These are phyloP conservation scores for Drosophila aff. DNA, from an alignment of 1,140 invertebrate species.

Conservation along the genomic window DNA sequence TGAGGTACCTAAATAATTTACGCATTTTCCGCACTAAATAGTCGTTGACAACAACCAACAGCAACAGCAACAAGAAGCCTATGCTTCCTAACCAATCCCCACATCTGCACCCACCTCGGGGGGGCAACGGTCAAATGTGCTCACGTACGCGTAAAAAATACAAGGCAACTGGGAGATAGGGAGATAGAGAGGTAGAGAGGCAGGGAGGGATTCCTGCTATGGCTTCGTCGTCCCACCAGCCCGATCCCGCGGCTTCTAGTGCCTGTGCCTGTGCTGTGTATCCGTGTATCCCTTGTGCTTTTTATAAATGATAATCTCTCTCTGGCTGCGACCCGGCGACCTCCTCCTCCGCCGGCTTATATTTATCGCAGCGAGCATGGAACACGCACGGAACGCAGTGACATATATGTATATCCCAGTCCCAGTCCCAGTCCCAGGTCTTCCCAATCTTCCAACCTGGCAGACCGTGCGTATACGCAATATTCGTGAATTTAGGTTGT, in stretches of 20 bases:
- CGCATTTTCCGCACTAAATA: slow-evolving; percentile 78
- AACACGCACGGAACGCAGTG: slow-evolving; percentile 28
- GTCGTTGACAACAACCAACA: slow-evolving; percentile 58
- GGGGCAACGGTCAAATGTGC: slow-evolving; percentile 58
- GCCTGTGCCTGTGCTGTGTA: background rate
- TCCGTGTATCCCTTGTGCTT: slow-evolving; percentile 58
- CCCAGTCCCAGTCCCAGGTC: too few relatives aligned
- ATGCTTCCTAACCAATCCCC: background rate
- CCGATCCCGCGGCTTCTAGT: background rate
- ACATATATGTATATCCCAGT: slow-evolving; percentile 23
- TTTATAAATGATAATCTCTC: slow-evolving; percentile 74
- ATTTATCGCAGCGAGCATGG: slow-evolving; percentile 46
- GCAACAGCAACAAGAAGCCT: slow-evolving; percentile 23
- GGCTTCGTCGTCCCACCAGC: slow-evolving; percentile 41
- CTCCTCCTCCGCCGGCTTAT: slow-evolving; percentile 27
- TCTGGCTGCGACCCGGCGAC: slow-evolving; percentile 16
- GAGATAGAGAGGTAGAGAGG: background rate
- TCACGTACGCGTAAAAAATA: slow-evolving; percentile 69
- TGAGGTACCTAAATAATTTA: slow-evolving; percentile 67
- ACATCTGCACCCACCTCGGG: slow-evolving; percentile 9
- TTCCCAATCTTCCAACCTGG: background rate
- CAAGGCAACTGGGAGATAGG: slow-evolving; percentile 38
- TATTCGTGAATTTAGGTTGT: slow-evolving; percentile 55
- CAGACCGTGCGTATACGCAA: slow-evolving; percentile 66
- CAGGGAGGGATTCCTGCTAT: slow-evolving; percentile 23